phyloP scores from a whole-genome alignment of 2,797 vertebrate species.

The Prionace glauca region DNA sequence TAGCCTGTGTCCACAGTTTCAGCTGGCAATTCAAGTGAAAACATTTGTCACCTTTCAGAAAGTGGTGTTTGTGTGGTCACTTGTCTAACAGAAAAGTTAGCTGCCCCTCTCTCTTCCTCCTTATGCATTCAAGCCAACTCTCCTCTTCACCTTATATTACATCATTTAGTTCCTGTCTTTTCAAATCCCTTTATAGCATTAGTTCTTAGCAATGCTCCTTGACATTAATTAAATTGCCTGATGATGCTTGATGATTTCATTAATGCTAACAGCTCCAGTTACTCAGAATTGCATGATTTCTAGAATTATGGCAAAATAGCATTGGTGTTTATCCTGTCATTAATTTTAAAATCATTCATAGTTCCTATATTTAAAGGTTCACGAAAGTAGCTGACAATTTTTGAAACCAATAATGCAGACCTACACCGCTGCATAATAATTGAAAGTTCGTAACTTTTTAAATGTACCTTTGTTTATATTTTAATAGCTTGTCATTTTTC shows the following conservation, averaged over 20 bases:
- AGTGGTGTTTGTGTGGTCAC: not conserved
- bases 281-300: not conserved
- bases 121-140: not conserved
- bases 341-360: not conserved
- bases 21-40: no score
- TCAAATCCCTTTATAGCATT: not conserved
- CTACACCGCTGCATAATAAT: not conserved
- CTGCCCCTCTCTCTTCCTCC: not conserved
- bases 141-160: not conserved
- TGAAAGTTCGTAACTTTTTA: not conserved
- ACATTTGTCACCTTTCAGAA: not conserved
- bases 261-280: not conserved
- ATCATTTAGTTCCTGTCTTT: not conserved
- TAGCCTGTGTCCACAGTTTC: not conserved
- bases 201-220: not conserved
- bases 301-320: no score
- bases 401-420: not conserved
- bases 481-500: not conserved
- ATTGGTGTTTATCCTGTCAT: not conserved
- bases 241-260: not conserved
- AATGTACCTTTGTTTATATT: not conserved
- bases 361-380: not conserved
- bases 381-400: not conserved
- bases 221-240: not conserved
- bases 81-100: not conserved